Conservation (phyloP, 2,888 invertebrate genomes). For the Cremastobaeus sp. region DNA sequence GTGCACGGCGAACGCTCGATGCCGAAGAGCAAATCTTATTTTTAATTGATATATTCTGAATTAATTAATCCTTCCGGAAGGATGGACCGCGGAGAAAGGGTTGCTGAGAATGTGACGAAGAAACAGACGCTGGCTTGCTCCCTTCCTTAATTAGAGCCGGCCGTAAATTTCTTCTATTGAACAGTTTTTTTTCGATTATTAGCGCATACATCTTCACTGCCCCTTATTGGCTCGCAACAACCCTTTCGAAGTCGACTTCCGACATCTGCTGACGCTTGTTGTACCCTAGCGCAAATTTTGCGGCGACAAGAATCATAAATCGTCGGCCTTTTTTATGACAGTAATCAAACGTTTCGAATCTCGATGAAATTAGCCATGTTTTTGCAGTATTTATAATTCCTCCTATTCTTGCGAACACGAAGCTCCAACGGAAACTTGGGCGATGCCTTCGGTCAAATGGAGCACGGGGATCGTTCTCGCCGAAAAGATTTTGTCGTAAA, state of each 20-base stretch:
- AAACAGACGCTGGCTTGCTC: slow-evolving; percentile 65
- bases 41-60: slow-evolving; percentile 79
- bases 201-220: slow-evolving; percentile 77
- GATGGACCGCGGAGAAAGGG: slow-evolving; percentile 63
- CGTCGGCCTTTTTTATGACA: slow-evolving; percentile 47
- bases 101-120: slow-evolving; percentile 61
- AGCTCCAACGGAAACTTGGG: neutral
- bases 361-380: slow-evolving; percentile 20
- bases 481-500: slow-evolving; percentile 10
- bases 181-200: slow-evolving; percentile 78
- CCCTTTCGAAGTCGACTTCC: slow-evolving; percentile 70
- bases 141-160: slow-evolving; percentile 77
- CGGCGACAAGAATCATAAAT: slow-evolving; percentile 56
- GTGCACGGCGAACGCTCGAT: slow-evolving; percentile 56
- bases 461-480: too few species aligned
- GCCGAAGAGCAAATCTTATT: slow-evolving; percentile 77
- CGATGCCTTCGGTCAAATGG: neutral
- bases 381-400: slow-evolving; percentile 17
- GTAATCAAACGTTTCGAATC: slow-evolving; percentile 50
- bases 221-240: slow-evolving; percentile 73
- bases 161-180: slow-evolving; percentile 78
- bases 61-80: slow-evolving; percentile 77
- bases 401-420: slow-evolving; percentile 2
- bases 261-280: slow-evolving; percentile 70
- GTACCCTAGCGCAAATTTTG: slow-evolving; percentile 57